Evolutionary conservation across 2,113 vertebrate genomes (phyloP), one percentile per base, ranked within the genome.

Genomic region (Notiomystis cincta): DNA sequence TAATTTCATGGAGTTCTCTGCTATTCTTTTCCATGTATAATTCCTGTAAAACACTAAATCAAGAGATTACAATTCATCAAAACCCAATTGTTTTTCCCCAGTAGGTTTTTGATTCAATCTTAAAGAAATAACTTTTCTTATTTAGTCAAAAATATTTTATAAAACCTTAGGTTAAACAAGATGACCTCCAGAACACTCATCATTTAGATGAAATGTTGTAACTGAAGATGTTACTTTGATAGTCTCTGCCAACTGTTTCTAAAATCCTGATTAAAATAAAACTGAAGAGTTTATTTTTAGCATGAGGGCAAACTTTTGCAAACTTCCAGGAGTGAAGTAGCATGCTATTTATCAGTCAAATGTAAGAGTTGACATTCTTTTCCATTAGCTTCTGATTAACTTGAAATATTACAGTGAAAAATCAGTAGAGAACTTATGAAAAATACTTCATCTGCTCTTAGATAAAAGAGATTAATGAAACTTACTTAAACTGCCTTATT

Each of bases 1-100:
- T 71, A 93, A 92, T 96, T 97, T 95, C 88, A 96, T 88, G 91
- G 81, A 58, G 33, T 57, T 88, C n/a, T 11, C 20, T 93, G 48
- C 23, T 64, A 64, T 95, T 64, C 60, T 80, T 95, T 92, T 87
- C 89, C 50, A n/a, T 67, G 61, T 56, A 77, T 72, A 92, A 92
- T 93, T 89, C 50, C 69, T 89, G 61, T 84, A 72, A 89, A 93
- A 89, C 24, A 66, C 24, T 76, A 70, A 69, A 90, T 90, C 60
- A 70, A 82, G 51, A 82, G 33, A 88, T 79, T 90, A 85, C 3
- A 1, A 35, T 86, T 91, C 72, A 86, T 47, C n/a, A 77, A 53
- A 91, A 95, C 42, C 6, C 47, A 60, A 48, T 45, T 67, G 13
- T 42, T 96, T 86, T 85, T 16, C 22, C 31, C 21, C 18, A 51